Percentiles rank a stretch among this genome's conserved stretches.
Conservation (phyloP, 2,113 vertebrate genomes). For the Pachycephala philippinensis region DNA sequence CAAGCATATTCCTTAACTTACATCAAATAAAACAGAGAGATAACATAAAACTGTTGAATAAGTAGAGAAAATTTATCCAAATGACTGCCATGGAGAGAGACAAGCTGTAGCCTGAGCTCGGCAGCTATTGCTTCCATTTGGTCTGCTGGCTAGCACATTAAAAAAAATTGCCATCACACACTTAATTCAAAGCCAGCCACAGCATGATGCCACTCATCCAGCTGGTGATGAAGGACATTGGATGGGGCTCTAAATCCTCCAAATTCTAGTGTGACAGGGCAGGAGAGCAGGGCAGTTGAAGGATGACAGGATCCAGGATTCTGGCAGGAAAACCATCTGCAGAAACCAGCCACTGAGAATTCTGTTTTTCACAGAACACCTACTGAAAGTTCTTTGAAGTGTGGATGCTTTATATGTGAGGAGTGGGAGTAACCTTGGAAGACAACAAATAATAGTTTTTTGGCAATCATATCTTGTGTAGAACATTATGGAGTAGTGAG, state of each 20-base stretch:
- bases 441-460: neutral
- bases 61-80: neutral
- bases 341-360: neutral
- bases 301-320: neutral
- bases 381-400: neutral
- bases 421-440: neutral
- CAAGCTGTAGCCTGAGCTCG: neutral
- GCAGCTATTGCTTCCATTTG: neutral
- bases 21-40: neutral
- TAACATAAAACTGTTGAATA: neutral
- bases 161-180: neutral
- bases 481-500: neutral
- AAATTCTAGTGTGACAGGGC: neutral
- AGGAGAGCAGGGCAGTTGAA: neutral
- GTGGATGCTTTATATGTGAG: neutral
- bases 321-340: neutral
- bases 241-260: neutral
- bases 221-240: neutral
- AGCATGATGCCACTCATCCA: neutral
- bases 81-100: neutral
- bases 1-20: neutral
- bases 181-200: neutral
- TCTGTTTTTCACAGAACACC: neutral
- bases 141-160: neutral
- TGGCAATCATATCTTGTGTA: neutral